These are phyloP conservation scores for Lasius platythorax DNA, from an alignment of 2,888 invertebrate species.

Conservation along the genomic window DNA sequence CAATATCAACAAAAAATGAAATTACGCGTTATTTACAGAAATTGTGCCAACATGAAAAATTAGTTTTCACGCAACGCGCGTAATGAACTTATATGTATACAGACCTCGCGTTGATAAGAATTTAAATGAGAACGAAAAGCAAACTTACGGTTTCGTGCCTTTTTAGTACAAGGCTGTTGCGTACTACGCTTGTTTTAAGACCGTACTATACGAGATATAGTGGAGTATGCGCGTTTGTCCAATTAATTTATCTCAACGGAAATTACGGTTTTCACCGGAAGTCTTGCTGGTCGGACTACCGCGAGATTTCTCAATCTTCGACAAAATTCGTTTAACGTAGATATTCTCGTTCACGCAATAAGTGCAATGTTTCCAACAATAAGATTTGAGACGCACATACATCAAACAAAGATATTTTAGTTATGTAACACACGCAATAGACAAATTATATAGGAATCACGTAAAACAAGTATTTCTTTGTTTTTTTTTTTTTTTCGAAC, in stretches of 20 bases:
- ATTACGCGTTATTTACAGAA: constrained; percentile 4
- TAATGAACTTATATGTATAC: background rate
- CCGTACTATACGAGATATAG: constrained; percentile 38
- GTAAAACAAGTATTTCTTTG: background rate
- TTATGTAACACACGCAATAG: background rate
- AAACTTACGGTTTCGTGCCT: constrained; percentile 60
- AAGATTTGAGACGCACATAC: background rate
- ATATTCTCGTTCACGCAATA: background rate
- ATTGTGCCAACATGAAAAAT: constrained; percentile 11
- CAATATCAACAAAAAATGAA: background rate
- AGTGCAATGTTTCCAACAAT: background rate
- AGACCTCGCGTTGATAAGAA: constrained; percentile 21
- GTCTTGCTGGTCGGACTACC: constrained; percentile 62
- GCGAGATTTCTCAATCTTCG: constrained; percentile 55
- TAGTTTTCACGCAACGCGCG: constrained; percentile 12
- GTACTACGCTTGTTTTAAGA: constrained; percentile 36
- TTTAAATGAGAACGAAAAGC: constrained; percentile 24
- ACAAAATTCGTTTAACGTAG: constrained; percentile 8
- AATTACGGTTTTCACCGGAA: constrained; percentile 74
- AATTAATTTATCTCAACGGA: constrained; percentile 72
- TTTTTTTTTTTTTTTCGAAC: background rate
- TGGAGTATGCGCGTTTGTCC: constrained; percentile 48
- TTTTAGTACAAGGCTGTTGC: constrained; percentile 70
- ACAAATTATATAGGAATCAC: background rate
- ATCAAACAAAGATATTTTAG: background rate